Percentiles rank a stretch among this genome's conserved stretches.
Conservation (phyloP, 1,140 invertebrate genomes). For the Zaprionus taronus region DNA sequence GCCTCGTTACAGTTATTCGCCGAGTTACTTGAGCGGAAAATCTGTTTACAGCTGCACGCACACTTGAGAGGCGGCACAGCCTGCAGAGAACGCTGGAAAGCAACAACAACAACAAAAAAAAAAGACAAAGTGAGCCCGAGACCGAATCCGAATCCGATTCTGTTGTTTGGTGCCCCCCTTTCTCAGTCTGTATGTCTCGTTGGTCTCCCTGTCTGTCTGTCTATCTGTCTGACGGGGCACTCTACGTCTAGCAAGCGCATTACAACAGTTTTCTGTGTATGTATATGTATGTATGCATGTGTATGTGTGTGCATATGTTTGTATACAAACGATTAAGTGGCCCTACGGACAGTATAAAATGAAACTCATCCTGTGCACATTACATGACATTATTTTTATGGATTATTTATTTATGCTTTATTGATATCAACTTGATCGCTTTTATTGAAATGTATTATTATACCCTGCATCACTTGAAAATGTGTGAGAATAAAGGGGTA, state of each 20-base stretch:
- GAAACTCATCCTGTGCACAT: constrained; percentile 51
- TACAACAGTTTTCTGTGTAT: constrained; percentile 63
- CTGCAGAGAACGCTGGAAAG: constrained; percentile 27
- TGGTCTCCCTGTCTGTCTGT: constrained; percentile 26
- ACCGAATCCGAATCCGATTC: constrained; percentile 26
- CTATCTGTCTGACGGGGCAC: constrained; percentile 25
- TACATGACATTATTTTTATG: constrained; percentile 80
- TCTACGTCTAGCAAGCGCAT: constrained; percentile 18
- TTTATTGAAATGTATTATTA: constrained; percentile 59
- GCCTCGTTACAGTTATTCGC: constrained; percentile 79
- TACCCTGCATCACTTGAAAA: constrained; percentile 3
- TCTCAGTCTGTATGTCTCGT: neutral
- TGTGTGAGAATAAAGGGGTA: neutral
- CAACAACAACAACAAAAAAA: constrained; percentile 18
- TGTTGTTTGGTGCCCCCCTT: constrained; percentile 3
- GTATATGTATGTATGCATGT: constrained; percentile 38
- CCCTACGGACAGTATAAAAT: constrained; percentile 47
- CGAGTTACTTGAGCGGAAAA: constrained; percentile 79
- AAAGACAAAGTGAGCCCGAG: constrained; percentile 29
- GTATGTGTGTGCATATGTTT: constrained; percentile 58
- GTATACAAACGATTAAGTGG: constrained; percentile 73
- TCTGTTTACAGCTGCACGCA: constrained; percentile 83
- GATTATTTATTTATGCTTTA: constrained; percentile 78
- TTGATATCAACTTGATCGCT: constrained; percentile 67
- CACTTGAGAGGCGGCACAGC: constrained; percentile 59